Conservation (phyloP, 2,888 invertebrate species). For the Notodonta dromedarius region DNA sequence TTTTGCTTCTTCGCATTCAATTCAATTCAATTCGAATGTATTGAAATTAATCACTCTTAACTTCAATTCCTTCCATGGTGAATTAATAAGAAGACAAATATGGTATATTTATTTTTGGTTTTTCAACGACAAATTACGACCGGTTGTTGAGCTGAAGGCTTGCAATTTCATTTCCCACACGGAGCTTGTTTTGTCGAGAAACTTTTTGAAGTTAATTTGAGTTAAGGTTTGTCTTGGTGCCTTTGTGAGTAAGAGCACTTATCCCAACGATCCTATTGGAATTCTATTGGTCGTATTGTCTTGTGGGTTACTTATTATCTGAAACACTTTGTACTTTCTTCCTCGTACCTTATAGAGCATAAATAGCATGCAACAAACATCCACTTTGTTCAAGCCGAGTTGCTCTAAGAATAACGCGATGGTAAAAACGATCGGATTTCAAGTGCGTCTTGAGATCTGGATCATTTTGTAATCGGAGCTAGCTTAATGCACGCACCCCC, state of each 20-base stretch:
- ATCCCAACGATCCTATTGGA: neutral
- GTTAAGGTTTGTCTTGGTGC: too few relatives aligned
- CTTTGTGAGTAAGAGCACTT: neutral
- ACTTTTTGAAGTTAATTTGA: neutral
- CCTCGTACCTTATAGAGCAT: neutral
- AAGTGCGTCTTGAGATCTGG: conserved; percentile 59
- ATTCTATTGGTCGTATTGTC: neutral
- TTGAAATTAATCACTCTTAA: conserved; percentile 37
- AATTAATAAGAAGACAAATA: neutral
- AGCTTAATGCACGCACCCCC: conserved; percentile 39
- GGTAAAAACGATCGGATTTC: conserved; percentile 55
- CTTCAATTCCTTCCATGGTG: neutral
- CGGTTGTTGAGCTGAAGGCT: neutral
- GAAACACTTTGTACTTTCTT: neutral
- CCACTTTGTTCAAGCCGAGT: conserved; percentile 1
- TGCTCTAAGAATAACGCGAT: conserved; percentile 33
- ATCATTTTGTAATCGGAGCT: conserved; percentile 54
- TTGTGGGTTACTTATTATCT: neutral
- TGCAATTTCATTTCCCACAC: neutral
- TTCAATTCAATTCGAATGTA: conserved; percentile 31
- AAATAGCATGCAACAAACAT: neutral
- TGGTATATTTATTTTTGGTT: neutral
- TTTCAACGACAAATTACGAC: conserved; percentile 4
- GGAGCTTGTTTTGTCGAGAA: neutral
- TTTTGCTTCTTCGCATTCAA: conserved; percentile 51